Percentiles rank a stretch among this genome's conserved stretches.
Conservation (phyloP, 2,113 vertebrate species). For the Globicephala melas region DNA sequence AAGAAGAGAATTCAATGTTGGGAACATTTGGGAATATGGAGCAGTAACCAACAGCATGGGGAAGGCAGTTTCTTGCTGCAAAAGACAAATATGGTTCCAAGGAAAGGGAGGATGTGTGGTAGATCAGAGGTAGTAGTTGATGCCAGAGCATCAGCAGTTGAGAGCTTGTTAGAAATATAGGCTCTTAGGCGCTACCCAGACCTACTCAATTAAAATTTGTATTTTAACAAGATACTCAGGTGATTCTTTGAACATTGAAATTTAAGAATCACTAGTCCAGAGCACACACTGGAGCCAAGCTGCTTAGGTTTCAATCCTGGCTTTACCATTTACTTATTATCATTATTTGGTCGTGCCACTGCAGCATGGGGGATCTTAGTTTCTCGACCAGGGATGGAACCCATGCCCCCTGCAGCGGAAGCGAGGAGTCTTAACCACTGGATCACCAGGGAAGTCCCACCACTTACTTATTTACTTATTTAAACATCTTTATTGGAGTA, state of each 20-base stretch:
- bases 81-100: not conserved
- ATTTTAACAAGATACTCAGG: not conserved
- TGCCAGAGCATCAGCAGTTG: not conserved
- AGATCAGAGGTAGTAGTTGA: not conserved
- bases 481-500: too few species aligned
- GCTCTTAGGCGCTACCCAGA: not conserved
- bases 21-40: not conserved
- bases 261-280: not conserved
- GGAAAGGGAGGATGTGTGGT: not conserved
- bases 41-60: not conserved
- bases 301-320: not conserved
- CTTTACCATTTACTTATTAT: not conserved
- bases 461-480: too few species aligned
- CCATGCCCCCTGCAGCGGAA: not conserved
- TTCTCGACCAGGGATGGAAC: not conserved
- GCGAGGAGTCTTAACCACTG: not conserved
- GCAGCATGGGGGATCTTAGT: not conserved
- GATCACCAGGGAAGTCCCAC: not conserved
- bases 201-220: not conserved
- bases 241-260: not conserved
- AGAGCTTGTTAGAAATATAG: slow-evolving; percentile 7
- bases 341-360: not conserved
- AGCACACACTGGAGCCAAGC: not conserved
- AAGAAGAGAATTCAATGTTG: not conserved
- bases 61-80: not conserved